Evolutionary conservation across 2,113 vertebrate species (phyloP).

Genomic region (Seriola dumerili): DNA sequence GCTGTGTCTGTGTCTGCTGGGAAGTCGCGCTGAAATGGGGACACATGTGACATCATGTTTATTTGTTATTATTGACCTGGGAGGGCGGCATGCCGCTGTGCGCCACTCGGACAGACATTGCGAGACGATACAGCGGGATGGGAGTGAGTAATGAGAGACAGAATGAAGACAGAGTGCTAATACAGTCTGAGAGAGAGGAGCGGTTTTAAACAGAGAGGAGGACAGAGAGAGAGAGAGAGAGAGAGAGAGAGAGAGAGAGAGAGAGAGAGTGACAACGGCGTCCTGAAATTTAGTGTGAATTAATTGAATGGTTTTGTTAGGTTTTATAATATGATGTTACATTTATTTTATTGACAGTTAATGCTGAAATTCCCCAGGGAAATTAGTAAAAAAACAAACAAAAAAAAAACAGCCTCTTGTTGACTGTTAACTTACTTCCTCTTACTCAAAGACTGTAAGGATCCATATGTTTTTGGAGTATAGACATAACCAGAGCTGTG

Average conservation of each 20-base stretch:
- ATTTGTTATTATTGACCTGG: background rate
- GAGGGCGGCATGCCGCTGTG: constrained; percentile 10
- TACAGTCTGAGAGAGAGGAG: background rate
- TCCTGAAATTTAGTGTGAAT: background rate
- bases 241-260: constrained; percentile 21
- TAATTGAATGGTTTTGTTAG: background rate
- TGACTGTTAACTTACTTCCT: background rate
- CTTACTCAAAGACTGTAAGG: constrained; percentile 11
- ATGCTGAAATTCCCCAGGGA: background rate
- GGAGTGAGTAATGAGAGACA: background rate
- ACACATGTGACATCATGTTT: constrained; percentile 72
- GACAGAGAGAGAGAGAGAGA: constrained; percentile 30
- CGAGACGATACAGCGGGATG: constrained; percentile 37
- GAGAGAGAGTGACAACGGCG: background rate
- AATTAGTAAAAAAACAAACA: background rate
- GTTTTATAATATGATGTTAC: background rate
- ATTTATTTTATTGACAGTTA: background rate
- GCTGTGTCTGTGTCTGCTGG: constrained; percentile 45
- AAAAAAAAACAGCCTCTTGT: background rate
- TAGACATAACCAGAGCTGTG: constrained; percentile 17
- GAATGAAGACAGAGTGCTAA: constrained; percentile 4
- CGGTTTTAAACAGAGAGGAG: constrained; percentile 17
- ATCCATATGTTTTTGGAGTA: constrained; percentile 2
- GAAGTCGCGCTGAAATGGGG: constrained; percentile 74
- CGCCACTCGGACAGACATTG: constrained; percentile 38